These are phyloP conservation scores for Bradypus variegatus DNA, from an alignment of 2,797 vertebrate genomes.

Conservation along the genomic window DNA sequence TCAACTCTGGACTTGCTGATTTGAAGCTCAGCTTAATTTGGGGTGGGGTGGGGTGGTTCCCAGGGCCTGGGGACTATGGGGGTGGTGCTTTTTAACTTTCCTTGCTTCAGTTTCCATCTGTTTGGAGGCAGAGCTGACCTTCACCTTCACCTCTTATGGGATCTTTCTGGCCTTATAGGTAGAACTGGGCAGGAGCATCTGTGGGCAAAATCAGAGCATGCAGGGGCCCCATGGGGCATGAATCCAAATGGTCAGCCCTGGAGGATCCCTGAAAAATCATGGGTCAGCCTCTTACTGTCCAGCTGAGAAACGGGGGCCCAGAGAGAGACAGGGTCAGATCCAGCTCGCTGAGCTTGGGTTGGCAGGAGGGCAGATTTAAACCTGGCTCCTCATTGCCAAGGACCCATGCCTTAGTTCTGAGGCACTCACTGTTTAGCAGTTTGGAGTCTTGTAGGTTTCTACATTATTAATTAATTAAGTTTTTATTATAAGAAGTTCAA, in stretches of 20 bases:
- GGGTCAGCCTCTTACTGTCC: background rate
- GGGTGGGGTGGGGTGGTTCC: background rate
- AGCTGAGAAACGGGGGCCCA: background rate
- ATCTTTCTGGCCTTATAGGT: background rate
- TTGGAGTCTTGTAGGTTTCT: conserved; percentile 2
- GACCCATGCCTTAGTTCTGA: background rate
- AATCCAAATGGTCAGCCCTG: background rate
- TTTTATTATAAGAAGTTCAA: conserved; percentile 45
- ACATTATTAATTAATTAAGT: conserved; percentile 20
- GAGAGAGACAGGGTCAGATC: background rate
- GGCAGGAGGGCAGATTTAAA: background rate
- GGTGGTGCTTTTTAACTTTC: background rate
- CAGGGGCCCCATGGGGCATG: background rate
- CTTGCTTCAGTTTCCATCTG: background rate
- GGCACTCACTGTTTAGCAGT: background rate
- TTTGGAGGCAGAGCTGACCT: background rate
- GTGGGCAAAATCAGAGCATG: background rate
- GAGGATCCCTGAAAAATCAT: background rate
- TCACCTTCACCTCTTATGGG: background rate
- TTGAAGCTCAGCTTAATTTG: background rate
- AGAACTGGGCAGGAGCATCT: background rate
- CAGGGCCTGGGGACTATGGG: background rate
- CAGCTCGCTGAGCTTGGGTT: background rate
- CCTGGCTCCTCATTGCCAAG: background rate
- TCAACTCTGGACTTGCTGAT: background rate